Percentiles rank a stretch among this genome's conserved stretches.
Conservation (phyloP, 2,888 invertebrate species). For the Sarcophaga rosellei region DNA sequence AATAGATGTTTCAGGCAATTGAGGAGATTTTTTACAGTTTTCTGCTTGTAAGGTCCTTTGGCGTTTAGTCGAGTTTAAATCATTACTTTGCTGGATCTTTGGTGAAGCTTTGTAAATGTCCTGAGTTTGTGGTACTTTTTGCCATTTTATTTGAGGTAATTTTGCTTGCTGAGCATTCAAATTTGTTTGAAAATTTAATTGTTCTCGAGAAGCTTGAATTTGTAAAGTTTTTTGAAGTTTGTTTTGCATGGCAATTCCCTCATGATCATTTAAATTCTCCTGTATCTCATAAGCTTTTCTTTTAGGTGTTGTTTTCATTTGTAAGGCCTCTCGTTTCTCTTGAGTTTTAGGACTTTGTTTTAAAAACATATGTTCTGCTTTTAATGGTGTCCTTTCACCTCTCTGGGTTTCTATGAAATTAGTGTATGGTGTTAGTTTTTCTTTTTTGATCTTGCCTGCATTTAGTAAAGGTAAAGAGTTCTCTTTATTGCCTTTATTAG, state of each 20-base stretch:
- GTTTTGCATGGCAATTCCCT: background rate
- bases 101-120: no score
- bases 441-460: conserved; percentile 28
- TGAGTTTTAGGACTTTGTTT: conserved; percentile 30
- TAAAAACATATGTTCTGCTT: background rate
- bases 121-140: background rate
- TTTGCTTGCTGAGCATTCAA: background rate
- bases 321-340: background rate
- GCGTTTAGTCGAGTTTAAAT: no score
- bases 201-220: background rate
- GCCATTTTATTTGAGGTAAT: background rate
- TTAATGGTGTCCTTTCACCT: conserved; percentile 45
- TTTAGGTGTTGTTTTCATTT: background rate
- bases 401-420: conserved; percentile 33
- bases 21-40: no score
- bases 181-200: background rate
- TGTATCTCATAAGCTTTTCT: background rate
- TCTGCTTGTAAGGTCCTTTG: no score
- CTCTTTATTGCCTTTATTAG: conserved; percentile 14
- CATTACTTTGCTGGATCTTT: no score
- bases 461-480: background rate
- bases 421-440: background rate
- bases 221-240: background rate
- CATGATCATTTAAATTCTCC: background rate
- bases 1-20: no score